Evolutionary conservation across 2,888 invertebrate genomes (phyloP), one percentile per base, ranked within the genome.

Genomic region (Eudemis profundana): DNA sequence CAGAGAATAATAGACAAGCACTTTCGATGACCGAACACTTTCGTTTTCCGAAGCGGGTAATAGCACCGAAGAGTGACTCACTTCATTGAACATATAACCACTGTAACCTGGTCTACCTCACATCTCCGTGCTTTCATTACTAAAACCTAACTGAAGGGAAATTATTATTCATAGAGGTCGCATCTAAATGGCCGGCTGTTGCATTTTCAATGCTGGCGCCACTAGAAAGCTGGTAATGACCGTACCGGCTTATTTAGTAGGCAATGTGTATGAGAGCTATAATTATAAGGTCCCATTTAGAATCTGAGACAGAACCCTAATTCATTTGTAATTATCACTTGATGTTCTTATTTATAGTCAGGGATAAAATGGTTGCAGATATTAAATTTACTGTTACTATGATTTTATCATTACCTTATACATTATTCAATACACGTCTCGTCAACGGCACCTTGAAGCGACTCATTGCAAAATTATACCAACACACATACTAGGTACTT

Each of bases 11-110:
- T 61, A 59, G 66, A 64, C 61, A 61, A 68, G 71, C 76, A 85
- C 89, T 89, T 89, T 89, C 89, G 84, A 87, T 82, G 74, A 69
- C 70, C 70, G 70, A 78, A 78, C 77, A 86, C 89, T 89, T 89
- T 89, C 89, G 84, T 84, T 84, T 83, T 87, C 83, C 77, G 75
- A 78, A 29, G 75, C 77, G 75, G 78, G 75, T 80, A 82, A 81
- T 77, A 74, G 67, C 70, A 60, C 57, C 53, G 69, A n/a, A n/a
- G 69, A 77, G 74, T 82, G 83, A 82, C 76, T 82, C 84, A 82
- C 77, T 75, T 78, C 81, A 83, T 78, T 72, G 68, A 69, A 69
- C 72, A 77, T 68, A 63, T 42, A 14, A 49, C 70, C 69, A 69
- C 21, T 57, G 10, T 67, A 57, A 42, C 38, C 14, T 44, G 69